phyloP scores from a whole-genome alignment of 1,140 invertebrate genomes.

The Radopholus similis region DNA sequence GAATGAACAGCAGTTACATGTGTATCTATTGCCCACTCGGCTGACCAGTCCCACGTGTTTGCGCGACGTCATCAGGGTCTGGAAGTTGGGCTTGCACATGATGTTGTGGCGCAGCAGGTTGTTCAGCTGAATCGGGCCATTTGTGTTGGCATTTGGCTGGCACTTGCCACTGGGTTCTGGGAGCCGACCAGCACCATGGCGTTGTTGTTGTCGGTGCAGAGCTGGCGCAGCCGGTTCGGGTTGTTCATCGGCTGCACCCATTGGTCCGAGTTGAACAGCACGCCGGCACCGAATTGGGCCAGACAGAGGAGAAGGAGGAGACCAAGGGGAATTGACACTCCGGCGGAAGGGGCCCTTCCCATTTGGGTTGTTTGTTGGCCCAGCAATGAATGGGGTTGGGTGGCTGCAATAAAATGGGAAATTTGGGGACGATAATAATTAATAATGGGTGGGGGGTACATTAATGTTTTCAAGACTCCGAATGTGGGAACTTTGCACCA shows the following conservation, averaged over 20 bases:
- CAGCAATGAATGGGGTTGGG: too few species aligned
- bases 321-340: too few species aligned
- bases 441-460: too few species aligned
- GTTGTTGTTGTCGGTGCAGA: conserved; percentile 53
- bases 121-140: conserved; percentile 27
- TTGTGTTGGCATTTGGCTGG: not conserved
- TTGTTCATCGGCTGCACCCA: conserved; percentile 50
- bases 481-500: too few species aligned
- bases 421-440: too few species aligned
- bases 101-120: conserved; percentile 34
- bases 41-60: conserved; percentile 41
- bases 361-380: too few species aligned
- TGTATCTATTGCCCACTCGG: too few species aligned
- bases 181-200: conserved; percentile 33
- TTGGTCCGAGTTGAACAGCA: conserved; percentile 16
- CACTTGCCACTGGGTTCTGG: conserved; percentile 35
- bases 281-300: not conserved
- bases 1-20: too few species aligned
- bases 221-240: conserved; percentile 26
- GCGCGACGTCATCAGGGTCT: conserved; percentile 7
- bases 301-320: not conserved
- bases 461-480: too few species aligned
- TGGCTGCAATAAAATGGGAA: too few species aligned
- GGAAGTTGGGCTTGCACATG: conserved; percentile 23
- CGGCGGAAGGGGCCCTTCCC: too few species aligned